Percentiles rank a stretch among this genome's conserved stretches.
These are phyloP conservation scores for cat (Felis catus) DNA, from an alignment of 2,113 vertebrate genomes.

Conservation along the genomic window F.catus_Fca126_mat1.0 CM031420.1:153730001-153730500, in stretches of 20 bases:
- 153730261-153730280: not conserved
- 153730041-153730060: not conserved
- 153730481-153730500: slow-evolving; percentile 82
- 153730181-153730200: too few species aligned
- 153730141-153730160: not conserved
- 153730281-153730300: slow-evolving; percentile 37
- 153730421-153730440: slow-evolving; percentile 76
- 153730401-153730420: slow-evolving; percentile 68
- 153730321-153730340: slow-evolving; percentile 61
- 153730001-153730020: too few species aligned
- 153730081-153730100: too few species aligned
- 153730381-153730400: slow-evolving; percentile 68
- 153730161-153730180: not conserved
- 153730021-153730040: not conserved
- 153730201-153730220: too few species aligned
- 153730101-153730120: too few species aligned
- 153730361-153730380: slow-evolving; percentile 21
- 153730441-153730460: slow-evolving; percentile 72
- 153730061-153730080: too few species aligned
- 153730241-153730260: not conserved
- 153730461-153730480: slow-evolving; percentile 75
- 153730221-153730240: not conserved
- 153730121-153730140: not conserved
- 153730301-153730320: slow-evolving; percentile 43
- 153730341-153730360: not conserved